Evolutionary conservation across 2,113 vertebrate species (phyloP).

Genomic region (Lethenteron camtschaticum): DNA sequence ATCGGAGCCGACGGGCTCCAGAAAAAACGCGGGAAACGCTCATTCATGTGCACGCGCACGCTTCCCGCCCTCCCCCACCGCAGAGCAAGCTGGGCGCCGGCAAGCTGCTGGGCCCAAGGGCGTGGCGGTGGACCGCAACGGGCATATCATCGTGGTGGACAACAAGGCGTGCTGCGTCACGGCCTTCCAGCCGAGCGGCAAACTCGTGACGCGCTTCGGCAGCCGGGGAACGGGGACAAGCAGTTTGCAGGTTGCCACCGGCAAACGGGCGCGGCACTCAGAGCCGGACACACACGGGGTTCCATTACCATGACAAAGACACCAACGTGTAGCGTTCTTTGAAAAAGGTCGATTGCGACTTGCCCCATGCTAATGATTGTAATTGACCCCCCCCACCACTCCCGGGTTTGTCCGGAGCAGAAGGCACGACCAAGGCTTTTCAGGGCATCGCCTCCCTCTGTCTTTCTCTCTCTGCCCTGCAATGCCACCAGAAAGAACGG

Average conservation of each 20-base stretch:
- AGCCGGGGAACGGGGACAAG: slow-evolving; percentile 53
- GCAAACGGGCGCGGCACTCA: slow-evolving; percentile 27
- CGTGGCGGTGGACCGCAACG: slow-evolving; percentile 69
- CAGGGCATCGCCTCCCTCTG: no score
- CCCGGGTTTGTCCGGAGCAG: no score
- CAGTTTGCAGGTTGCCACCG: slow-evolving; percentile 58
- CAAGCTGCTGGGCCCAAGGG: slow-evolving; percentile 77
- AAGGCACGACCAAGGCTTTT: no score
- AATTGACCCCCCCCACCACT: no score
- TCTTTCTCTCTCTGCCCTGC: no score
- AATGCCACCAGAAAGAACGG: no score
- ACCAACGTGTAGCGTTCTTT: no score
- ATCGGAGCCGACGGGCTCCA: no score
- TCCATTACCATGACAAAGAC: background rate
- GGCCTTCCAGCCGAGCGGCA: slow-evolving; percentile 85
- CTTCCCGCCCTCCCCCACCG: background rate
- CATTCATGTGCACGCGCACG: rapidly evolving
- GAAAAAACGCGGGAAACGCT: no score
- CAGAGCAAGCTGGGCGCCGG: slow-evolving; percentile 82
- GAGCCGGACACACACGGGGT: slow-evolving; percentile 8
- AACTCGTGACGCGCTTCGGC: slow-evolving; percentile 72
- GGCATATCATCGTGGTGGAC: slow-evolving; percentile 82
- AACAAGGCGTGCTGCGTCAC: slow-evolving; percentile 96
- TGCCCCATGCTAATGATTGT: no score
- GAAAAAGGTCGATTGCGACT: no score